Evolutionary conservation across 2,113 vertebrate species (phyloP), one percentile per base, ranked within the genome.

Genomic region (Xenus cinereus): DNA sequence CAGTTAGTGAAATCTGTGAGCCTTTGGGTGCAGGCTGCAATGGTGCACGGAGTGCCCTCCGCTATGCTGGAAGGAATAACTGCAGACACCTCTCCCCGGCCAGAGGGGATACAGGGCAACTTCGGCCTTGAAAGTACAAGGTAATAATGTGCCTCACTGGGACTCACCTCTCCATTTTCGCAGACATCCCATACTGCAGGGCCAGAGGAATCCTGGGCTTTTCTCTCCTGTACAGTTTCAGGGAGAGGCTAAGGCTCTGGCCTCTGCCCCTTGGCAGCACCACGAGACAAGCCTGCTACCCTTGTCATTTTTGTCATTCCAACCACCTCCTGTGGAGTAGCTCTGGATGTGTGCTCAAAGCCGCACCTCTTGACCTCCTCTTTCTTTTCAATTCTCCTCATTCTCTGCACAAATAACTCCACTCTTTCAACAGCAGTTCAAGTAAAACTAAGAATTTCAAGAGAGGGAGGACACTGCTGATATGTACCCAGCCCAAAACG

Each of bases 401-500:
- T 74, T n/a, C 57, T 86, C 84, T 84, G 50, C 59, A 88, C 78
- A 95, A 92, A 59, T 79, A 95, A 77, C 68, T 81, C 43, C 8
- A 56, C 22, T 77, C 17, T 87, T 93, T 83, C 71, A 93, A 90
- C 5, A 91, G 71, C 35, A 41, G n/a, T 59, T 94, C 63, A 95
- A 89, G 54, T 51, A 81, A 90, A 95, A 87, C 33, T 4, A 87
- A 93, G 78, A 88, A 92, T 94, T 95, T 96, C 86, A 92, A 95
- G 94, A 96, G 87, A 73, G 67, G 85, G 85, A 87, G 67, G 84
- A 74, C 64, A 50, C 41, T 5, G 4, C 22, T 82, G 80, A 75
- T 80, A 81, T 5, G 35, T 10, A 95, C 60, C 43, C 39, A 82
- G 35, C 27, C 39, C 20, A 16, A 89, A 92, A 75, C 1, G 0